Evolutionary conservation across 2,888 invertebrate genomes (phyloP), one percentile per base, ranked within the genome.

Genomic region (Tinea semifulvella): DNA sequence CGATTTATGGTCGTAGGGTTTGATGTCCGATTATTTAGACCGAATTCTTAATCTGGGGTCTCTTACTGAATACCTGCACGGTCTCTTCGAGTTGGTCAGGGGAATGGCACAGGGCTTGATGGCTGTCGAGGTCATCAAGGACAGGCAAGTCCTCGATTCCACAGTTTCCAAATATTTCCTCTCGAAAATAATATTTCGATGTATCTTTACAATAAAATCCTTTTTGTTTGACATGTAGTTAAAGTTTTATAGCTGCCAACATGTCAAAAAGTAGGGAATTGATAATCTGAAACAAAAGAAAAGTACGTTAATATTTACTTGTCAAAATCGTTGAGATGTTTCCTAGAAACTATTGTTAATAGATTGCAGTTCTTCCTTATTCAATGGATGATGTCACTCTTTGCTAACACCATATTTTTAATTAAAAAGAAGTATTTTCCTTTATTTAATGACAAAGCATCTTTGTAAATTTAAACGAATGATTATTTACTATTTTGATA

Each of bases 1-100:
- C 42, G 27, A 40, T 16, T 17, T 6, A 11, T 11, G n/a, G n/a
- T n/a, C n/a, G 19, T 11, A 13, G 16, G 31, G 38, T 11, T 27
- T 22, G 6, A 16, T 19, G 11, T 25, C 26, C 18, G 43, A 31
- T 19, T 43, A 43, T 31, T 28, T 43, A 18, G 20, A 43, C 10
- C 6, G 17, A 57, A 65, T 60, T 82, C 84, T 85, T 83, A 84
- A 84, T 58, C 84, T 82, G 50, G 86, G 86, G 59, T 86, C 85
- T 72, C 83, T 81, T 52, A 81, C 82, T 39, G 81, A 82, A 60
- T 81, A 82, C 52, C 77, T 71, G 68, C 74, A 77, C 52, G 74
- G 76, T 56, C 67, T 74, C 63, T 72, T 76, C 16, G 39, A 71
- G 55, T 73, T 71, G 54, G 68, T 72, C 67, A 76, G 74, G 59